phyloP scores from a whole-genome alignment of 2,797 vertebrate species.

The Myotis findleyi region DNA sequence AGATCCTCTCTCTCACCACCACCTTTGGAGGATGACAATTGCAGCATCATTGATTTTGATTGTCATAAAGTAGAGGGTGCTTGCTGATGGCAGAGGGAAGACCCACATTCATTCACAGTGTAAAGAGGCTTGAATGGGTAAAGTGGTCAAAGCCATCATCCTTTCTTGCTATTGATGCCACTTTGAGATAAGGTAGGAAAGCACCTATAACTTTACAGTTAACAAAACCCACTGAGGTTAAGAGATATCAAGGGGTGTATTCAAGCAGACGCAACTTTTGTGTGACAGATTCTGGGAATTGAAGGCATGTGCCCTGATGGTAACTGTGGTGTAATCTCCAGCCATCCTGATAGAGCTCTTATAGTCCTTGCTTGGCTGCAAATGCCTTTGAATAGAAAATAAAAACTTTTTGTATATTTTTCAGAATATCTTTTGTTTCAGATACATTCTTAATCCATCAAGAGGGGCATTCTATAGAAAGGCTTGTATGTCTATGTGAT shows the following conservation, averaged over 20 bases:
- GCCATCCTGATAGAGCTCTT: background rate
- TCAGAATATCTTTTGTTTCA: constrained; percentile 54
- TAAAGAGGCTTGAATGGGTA: background rate
- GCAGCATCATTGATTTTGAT: background rate
- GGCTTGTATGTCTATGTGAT: constrained; percentile 68
- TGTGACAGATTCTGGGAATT: background rate
- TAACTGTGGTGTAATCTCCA: background rate
- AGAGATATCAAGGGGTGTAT: background rate
- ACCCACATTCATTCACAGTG: background rate
- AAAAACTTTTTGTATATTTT: constrained; percentile 37
- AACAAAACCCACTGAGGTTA: background rate
- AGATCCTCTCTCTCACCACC: background rate
- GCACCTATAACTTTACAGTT: background rate
- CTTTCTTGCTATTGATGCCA: background rate
- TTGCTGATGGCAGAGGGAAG: background rate
- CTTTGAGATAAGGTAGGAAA: background rate
- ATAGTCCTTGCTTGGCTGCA: background rate
- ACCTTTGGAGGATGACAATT: background rate
- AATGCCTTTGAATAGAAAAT: constrained; percentile 35
- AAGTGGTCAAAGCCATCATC: background rate
- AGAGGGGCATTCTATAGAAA: constrained; percentile 72
- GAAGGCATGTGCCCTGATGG: background rate
- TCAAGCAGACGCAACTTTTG: background rate
- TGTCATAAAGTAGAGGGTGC: background rate
- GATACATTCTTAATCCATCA: constrained; percentile 66